Evolutionary conservation across 2,888 invertebrate species (phyloP).

Genomic region (Protophormia terraenovae): DNA sequence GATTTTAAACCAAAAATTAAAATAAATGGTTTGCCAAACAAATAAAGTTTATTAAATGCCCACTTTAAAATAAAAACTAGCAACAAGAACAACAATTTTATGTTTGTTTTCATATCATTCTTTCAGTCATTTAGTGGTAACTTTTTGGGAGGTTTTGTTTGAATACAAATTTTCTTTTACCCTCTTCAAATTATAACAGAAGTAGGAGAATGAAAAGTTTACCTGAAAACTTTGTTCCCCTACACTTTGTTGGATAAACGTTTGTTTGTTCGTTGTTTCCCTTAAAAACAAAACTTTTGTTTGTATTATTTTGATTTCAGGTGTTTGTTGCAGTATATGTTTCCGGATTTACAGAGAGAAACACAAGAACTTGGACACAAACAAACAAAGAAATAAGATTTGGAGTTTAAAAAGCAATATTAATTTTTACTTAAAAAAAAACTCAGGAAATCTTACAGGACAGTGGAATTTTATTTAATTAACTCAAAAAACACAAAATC

Average conservation of each 20-base stretch:
- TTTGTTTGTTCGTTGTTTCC: slow-evolving; percentile 32
- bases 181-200: slow-evolving; percentile 2
- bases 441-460: too few relatives aligned
- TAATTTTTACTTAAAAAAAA: too few relatives aligned
- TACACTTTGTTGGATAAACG: slow-evolving; percentile 56
- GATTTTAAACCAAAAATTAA: not conserved
- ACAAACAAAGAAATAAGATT: too few relatives aligned
- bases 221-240: slow-evolving; percentile 41
- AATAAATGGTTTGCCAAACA: not conserved
- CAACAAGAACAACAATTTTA: slow-evolving; percentile 24
- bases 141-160: not conserved
- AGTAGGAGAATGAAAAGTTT: slow-evolving; percentile 36
- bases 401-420: too few relatives aligned
- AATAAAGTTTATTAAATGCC: slow-evolving; percentile 43
- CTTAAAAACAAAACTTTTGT: slow-evolving; percentile 31
- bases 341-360: not conserved
- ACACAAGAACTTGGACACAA: not conserved
- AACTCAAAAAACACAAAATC: too few relatives aligned
- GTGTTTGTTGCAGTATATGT: not conserved
- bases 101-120: slow-evolving; percentile 5
- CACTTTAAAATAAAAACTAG: slow-evolving; percentile 49
- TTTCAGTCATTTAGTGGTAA: slow-evolving; percentile 22
- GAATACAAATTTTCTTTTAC: slow-evolving; percentile 4
- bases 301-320: slow-evolving; percentile 29
- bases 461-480: too few relatives aligned